Base-by-base conservation (phyloP, 2,113 vertebrate genomes). In the Notothenia rossii region DNA sequence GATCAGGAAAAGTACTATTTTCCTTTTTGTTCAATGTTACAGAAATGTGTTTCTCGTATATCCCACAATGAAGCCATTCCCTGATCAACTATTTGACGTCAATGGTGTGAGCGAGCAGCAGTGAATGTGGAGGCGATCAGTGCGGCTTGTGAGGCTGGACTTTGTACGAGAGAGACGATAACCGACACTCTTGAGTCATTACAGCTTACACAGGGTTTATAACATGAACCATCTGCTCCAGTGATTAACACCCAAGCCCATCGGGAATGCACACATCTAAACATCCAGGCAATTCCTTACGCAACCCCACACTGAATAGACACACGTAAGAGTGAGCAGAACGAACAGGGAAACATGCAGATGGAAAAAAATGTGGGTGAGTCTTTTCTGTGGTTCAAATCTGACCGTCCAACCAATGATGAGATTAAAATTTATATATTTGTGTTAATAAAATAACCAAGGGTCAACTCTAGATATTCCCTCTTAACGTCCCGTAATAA, bases 151-250 rank as follows among this genome's bases (percentile, higher is more conserved):
- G 61, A 81, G 50, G 79, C 71, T 82, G 56, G 83, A 64, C 80
- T 84, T 64, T 72, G 77, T 13, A 70, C 43, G 53, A 85, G 70
- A 86, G 70, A 86, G 78, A 86, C 78, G 88, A 86, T 91, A 89
- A 87, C 88, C 25, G 51, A 75, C 78, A 88, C 84, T 81, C 88
- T 79, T 89, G 89, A 91, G 86, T 92, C 89, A 91, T 86, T 84
- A 76, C 81, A 82, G 87, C 90, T 92, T 92, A 92, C 79, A 69
- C 72, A 40, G 86, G 89, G 86, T 82, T 91, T 92, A 89, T 89
- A 88, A 88, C 90, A 87, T 82, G 85, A 88, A 89, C 83, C 92
- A 93, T 91, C 92, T 93, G 92, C 83, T 90, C 85, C 50, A 78
- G 80, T 82, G 90, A 91, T 93, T 90, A 91, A 90, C 89, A 86